Evolutionary conservation across 2,113 vertebrate genomes (phyloP).

Genomic region (Natator depressus): DNA sequence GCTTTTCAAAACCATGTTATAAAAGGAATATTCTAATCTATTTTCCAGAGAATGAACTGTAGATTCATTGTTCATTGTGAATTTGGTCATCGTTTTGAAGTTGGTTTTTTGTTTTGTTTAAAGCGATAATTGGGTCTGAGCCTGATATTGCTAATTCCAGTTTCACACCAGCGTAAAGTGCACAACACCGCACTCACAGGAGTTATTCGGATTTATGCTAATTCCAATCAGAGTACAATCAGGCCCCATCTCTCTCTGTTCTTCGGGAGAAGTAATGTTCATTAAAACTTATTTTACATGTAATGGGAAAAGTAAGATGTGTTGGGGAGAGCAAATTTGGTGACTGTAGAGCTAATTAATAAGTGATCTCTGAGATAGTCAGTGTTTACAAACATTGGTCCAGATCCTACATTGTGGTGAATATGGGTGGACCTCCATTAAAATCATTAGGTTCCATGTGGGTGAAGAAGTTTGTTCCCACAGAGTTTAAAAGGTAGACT

Average conservation of each 20-base stretch:
- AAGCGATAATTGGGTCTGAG: neutral
- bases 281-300: neutral
- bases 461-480: neutral
- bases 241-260: neutral
- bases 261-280: neutral
- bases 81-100: neutral
- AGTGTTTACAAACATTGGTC: neutral
- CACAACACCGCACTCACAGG: neutral
- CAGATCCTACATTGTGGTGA: neutral
- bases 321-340: neutral
- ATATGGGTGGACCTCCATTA: neutral
- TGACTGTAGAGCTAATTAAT: neutral
- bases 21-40: neutral
- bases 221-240: neutral
- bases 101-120: neutral
- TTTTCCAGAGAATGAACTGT: neutral
- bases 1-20: neutral
- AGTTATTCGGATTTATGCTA: neutral
- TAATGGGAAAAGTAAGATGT: rapidly evolving
- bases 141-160: neutral
- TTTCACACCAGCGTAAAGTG: neutral
- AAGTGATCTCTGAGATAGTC: neutral
- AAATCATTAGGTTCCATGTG: neutral
- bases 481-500: constrained; percentile 4
- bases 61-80: neutral